Percentiles rank a stretch among this genome's conserved stretches.
Conservation (phyloP, 2,888 invertebrate species). For the Tenthredo livida region DNA sequence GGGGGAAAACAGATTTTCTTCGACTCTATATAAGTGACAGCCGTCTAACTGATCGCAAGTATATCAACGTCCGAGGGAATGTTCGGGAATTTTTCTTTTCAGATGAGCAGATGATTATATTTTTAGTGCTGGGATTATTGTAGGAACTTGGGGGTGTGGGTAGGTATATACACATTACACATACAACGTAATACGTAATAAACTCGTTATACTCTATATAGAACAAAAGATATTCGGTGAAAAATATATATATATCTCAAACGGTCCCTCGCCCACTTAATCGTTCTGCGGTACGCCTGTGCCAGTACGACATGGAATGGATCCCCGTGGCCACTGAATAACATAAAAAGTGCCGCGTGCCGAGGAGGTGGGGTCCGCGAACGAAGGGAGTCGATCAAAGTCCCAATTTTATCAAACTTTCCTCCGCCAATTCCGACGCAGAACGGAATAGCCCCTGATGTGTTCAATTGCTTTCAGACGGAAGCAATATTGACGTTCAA, state of each 20-base stretch:
- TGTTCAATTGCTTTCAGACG: constrained; percentile 52
- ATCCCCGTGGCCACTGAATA: constrained; percentile 37
- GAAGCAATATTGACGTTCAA: constrained; percentile 51
- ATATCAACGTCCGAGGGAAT: background rate
- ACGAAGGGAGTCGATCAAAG: constrained; percentile 49
- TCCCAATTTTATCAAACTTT: constrained; percentile 51
- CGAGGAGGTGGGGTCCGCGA: constrained; percentile 2
- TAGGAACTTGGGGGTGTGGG: background rate
- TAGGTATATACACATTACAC: background rate
- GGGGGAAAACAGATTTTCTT: background rate
- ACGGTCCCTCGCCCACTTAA: background rate
- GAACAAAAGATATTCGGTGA: background rate
- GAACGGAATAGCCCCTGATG: constrained; percentile 48
- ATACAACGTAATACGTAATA: background rate
- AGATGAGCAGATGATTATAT: background rate
- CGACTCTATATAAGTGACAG: background rate
- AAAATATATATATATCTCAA: background rate
- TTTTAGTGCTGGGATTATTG: background rate
- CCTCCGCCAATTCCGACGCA: constrained; percentile 31
- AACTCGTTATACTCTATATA: background rate
- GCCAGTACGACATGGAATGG: background rate
- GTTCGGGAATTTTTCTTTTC: background rate
- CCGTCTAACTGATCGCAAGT: background rate
- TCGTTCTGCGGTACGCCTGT: background rate
- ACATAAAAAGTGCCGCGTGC: constrained; percentile 44